phyloP scores from a whole-genome alignment of 2,797 vertebrate genomes.

The Vultur gryphus region DNA sequence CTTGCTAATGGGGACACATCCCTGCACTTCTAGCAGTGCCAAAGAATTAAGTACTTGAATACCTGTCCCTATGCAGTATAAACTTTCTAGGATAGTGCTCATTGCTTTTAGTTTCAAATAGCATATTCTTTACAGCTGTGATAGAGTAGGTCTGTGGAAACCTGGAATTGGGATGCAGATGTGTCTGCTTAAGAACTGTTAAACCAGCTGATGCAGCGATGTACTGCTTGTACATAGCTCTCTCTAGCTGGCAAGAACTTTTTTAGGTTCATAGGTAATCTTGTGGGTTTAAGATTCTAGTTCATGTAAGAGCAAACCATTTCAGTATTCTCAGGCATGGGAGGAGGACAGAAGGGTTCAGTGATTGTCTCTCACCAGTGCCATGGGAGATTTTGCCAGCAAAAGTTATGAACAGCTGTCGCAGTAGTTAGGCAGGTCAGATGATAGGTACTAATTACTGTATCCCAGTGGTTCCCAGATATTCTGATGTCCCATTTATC shows the following conservation, averaged over 20 bases:
- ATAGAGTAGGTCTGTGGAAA: neutral
- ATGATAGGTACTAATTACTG: neutral
- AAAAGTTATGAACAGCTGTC: neutral
- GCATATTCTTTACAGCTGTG: neutral
- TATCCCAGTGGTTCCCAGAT: neutral
- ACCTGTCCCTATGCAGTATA: neutral
- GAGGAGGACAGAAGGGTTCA: neutral
- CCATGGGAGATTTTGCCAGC: neutral
- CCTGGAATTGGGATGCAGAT: neutral
- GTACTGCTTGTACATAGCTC: neutral
- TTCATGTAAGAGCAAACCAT: neutral
- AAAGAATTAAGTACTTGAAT: constrained; percentile 7
- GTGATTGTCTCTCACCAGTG: neutral
- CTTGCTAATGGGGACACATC: neutral
- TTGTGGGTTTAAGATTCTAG: neutral
- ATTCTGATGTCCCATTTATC: neutral
- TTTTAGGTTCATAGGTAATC: neutral
- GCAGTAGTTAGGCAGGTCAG: neutral
- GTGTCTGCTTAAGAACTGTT: neutral
- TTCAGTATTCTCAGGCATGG: neutral
- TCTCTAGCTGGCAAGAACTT: neutral
- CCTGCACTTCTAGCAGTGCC: neutral
- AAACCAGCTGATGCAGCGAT: neutral
- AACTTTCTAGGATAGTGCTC: neutral
- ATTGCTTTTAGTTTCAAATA: neutral